Evolutionary conservation across 2,797 vertebrate species (phyloP), one percentile per base, ranked within the genome.

Genomic region (Champsocephalus esox): DNA sequence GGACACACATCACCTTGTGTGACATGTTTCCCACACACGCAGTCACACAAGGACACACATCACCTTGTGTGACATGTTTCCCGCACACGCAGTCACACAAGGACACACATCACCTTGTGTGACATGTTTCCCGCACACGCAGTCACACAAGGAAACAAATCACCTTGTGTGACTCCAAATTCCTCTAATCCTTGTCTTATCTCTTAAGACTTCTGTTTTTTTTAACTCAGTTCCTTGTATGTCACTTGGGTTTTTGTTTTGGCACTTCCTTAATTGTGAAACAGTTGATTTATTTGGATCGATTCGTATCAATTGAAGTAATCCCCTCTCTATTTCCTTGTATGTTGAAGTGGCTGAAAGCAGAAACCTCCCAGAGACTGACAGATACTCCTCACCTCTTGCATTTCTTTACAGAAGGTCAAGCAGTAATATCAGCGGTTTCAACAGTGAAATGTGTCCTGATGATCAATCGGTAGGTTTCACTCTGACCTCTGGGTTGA

Each of bases 361-460:
- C 12, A 24, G 1, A 34, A 64, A 12, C 0, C 1, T 51, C 32
- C 6, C 34, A 6, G 4, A 46, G 44, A 43, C 54, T 76, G 55
- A 81, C 43, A 70, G 12, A 32, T 9, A 60, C 13, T 84, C n/a
- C 70, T 28, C 28, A 28, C 28, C 49, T 63, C 59, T 66, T 38
- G 6, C 32, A 71, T 84, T 5, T 85, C 63, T 75, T 58, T 44
- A 64, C 91, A 99, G 98, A 89, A 95, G 98, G 56, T 98, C 98
- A 0, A 98, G 97, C 90, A 99, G 98, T 88, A 99, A 96, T 48
- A 92, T 97, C 90, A 99, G 98, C 0, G 97, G 97, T 6, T 96
- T 98, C 92, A 99, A 97, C 94, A 99, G 95, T 43, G 98, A 99
- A 82, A 95, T 97, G 85, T 96, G 96, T 88, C 91, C 97, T 46